These are phyloP conservation scores for Sarcophaga bullata DNA, from an alignment of 1,140 invertebrate genomes.

Conservation along the genomic window DNA sequence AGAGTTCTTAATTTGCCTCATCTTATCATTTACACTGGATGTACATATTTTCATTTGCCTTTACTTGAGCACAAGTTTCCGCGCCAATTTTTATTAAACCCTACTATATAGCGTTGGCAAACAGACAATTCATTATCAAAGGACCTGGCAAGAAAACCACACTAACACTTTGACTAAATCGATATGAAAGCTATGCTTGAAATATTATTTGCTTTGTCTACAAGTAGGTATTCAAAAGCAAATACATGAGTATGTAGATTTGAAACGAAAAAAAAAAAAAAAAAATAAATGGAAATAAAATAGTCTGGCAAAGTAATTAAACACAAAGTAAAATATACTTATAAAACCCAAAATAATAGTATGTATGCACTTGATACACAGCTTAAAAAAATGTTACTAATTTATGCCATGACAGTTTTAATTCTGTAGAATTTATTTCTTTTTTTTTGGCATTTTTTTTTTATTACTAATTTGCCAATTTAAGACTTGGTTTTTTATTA, in stretches of 20 bases:
- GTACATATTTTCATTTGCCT: neutral
- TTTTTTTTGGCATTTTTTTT: neutral
- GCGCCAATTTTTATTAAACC: conserved; percentile 36
- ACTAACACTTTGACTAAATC: neutral
- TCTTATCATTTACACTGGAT: neutral
- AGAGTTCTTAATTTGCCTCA: neutral
- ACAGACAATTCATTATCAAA: neutral
- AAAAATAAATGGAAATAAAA: neutral
- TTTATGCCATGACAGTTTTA: conserved; percentile 38
- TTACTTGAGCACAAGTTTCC: conserved; percentile 29
- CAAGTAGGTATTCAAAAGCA: too few relatives aligned
- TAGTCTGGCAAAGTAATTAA: neutral
- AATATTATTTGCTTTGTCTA: neutral
- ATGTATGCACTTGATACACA: neutral
- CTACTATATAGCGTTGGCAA: neutral
- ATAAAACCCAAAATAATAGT: neutral
- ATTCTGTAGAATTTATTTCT: conserved; percentile 28
- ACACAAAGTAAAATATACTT: too few relatives aligned
- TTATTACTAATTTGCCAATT: neutral
- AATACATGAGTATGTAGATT: too few relatives aligned
- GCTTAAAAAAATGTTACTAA: conserved; percentile 16
- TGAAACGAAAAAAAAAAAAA: too few relatives aligned
- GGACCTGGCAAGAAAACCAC: neutral
- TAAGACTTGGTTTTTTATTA: neutral
- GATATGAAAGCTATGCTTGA: neutral